These are phyloP conservation scores for Aethes cnicana DNA, from an alignment of 2,888 invertebrate genomes.

Conservation along the genomic window DNA sequence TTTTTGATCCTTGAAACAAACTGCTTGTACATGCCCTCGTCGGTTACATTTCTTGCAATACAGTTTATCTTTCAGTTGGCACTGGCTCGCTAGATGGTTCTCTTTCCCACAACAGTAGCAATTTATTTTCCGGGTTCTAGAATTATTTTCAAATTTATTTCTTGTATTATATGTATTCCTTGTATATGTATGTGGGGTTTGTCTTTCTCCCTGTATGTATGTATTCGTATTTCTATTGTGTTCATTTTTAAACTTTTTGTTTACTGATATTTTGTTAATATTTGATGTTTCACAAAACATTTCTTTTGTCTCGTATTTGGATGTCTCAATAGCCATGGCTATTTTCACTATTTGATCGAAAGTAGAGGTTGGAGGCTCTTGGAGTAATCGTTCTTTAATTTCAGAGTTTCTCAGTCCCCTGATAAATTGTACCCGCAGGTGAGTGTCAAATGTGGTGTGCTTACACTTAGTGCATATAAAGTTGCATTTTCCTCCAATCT, in stretches of 20 bases:
- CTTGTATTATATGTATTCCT: background rate
- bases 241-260: too few relatives aligned
- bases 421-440: constrained; percentile 26
- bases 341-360: constrained; percentile 3
- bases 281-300: background rate
- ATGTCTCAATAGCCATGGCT: constrained; percentile 4
- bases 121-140: background rate
- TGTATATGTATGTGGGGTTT: background rate
- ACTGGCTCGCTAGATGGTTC: background rate
- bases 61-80: background rate
- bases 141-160: too few relatives aligned
- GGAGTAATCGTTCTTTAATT: constrained; percentile 24
- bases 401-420: constrained; percentile 13
- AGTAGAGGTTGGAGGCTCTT: constrained; percentile 6
- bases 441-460: constrained; percentile 17
- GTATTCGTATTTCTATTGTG: too few relatives aligned
- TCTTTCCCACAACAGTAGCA: background rate
- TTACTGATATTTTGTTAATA: constrained; percentile 1
- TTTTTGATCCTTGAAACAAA: background rate
- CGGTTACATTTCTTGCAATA: background rate
- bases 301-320: constrained; percentile 3
- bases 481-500: constrained; percentile 27
- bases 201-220: too few relatives aligned
- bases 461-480: constrained; percentile 24
- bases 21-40: constrained; percentile 2